These are phyloP conservation scores for Caenorhabditis latens DNA, from an alignment of 1,140 invertebrate genomes.

Conservation along the genomic window DNA sequence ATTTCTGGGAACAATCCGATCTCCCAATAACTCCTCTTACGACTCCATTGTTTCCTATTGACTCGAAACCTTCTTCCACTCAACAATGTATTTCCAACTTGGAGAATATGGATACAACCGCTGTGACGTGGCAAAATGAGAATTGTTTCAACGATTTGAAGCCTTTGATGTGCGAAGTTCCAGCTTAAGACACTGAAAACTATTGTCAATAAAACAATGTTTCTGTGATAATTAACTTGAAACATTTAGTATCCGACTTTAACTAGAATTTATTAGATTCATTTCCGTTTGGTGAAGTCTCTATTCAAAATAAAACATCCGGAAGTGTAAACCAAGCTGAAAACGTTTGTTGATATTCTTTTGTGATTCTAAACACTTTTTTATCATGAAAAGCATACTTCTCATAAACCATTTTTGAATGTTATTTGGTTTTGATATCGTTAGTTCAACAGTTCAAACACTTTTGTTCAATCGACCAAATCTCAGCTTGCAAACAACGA, in stretches of 20 bases:
- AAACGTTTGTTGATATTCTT: no score
- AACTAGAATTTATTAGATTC: no score
- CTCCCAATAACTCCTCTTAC: background rate
- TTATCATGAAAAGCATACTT: no score
- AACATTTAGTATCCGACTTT: no score
- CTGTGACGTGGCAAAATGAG: background rate
- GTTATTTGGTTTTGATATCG: background rate
- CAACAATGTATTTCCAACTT: background rate
- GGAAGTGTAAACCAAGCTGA: no score
- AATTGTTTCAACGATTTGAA: background rate
- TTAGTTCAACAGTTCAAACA: constrained; percentile 3
- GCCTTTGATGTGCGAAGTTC: background rate
- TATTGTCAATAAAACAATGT: background rate
- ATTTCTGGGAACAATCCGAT: constrained; percentile 3
- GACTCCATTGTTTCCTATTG: background rate
- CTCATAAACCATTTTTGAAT: no score
- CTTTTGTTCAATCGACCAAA: constrained; percentile 5
- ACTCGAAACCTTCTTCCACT: background rate
- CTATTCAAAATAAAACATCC: no score
- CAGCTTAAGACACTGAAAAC: background rate
- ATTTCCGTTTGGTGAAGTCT: no score
- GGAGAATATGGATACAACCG: background rate
- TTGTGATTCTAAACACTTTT: no score
- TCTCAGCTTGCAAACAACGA: background rate
- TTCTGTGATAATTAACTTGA: background rate